Percentiles rank a stretch among this genome's conserved stretches.
phyloP scores from a whole-genome alignment of 1,140 invertebrate genomes.

The Aphelenchoides fujianensis region DNA sequence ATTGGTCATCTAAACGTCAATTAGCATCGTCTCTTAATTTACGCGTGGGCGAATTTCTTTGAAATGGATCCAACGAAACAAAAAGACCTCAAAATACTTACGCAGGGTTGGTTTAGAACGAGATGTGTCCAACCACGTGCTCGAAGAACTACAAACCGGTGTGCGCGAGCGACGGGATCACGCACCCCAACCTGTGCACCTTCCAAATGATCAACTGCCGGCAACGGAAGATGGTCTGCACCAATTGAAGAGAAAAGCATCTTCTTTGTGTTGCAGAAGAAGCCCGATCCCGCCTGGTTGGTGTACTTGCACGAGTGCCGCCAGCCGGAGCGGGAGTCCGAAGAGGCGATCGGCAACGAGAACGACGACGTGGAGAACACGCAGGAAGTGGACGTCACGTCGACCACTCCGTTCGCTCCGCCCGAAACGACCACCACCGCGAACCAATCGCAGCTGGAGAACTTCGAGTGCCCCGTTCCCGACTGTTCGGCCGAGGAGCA shows the following conservation, averaged over 20 bases:
- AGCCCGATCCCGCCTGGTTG: slow-evolving; percentile 20
- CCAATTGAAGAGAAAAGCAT: neutral
- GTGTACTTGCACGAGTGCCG: slow-evolving; percentile 31
- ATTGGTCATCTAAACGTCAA: too few species aligned
- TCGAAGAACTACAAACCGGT: slow-evolving; percentile 41
- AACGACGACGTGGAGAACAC: neutral
- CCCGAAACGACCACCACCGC: neutral
- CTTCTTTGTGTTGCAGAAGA: slow-evolving; percentile 11
- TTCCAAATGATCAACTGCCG: slow-evolving; percentile 53
- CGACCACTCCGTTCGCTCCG: too few species aligned
- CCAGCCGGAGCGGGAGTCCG: neutral
- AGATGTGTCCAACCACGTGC: slow-evolving; percentile 44
- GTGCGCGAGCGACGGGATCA: slow-evolving; percentile 45
- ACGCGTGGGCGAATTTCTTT: too few species aligned
- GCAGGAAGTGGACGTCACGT: neutral
- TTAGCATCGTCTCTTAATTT: too few species aligned
- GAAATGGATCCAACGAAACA: too few species aligned
- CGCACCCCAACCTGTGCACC: slow-evolving; percentile 47
- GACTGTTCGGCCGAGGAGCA: slow-evolving; percentile 17
- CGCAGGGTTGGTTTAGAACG: too few species aligned
- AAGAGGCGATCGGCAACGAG: neutral
- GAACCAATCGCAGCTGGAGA: neutral
- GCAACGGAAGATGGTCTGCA: slow-evolving; percentile 37
- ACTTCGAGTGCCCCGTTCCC: slow-evolving; percentile 22
- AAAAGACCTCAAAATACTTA: too few species aligned